These are phyloP conservation scores for Drosophila oshimai DNA, from an alignment of 1,140 invertebrate species.

Conservation along the genomic window DNA sequence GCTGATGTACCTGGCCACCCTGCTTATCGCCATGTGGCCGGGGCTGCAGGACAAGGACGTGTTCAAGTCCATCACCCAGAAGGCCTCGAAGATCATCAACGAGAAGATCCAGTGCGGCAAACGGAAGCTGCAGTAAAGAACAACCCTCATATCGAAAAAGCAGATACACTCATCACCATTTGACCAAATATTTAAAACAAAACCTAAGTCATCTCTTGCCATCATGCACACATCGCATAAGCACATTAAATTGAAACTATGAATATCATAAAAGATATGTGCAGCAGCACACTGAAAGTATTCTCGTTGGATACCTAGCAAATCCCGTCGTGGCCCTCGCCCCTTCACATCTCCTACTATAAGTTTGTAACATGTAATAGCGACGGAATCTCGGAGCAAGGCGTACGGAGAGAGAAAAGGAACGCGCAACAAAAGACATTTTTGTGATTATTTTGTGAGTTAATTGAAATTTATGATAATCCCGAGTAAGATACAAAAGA, in stretches of 20 bases:
- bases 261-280: slow-evolving; percentile 41
- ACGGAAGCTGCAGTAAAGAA: slow-evolving; percentile 59
- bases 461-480: slow-evolving; percentile 76
- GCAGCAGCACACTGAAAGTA: slow-evolving; percentile 36
- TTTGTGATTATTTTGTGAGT: slow-evolving; percentile 77
- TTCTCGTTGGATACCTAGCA: slow-evolving; percentile 33
- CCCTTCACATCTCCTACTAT: slow-evolving; percentile 18
- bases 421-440: slow-evolving; percentile 53
- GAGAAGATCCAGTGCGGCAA: slow-evolving; percentile 64
- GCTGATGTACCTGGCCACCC: slow-evolving; percentile 88
- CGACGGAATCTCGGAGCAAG: slow-evolving; percentile 8
- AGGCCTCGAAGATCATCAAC: slow-evolving; percentile 47
- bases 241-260: slow-evolving; percentile 20
- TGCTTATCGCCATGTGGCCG: slow-evolving; percentile 84
- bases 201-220: slow-evolving; percentile 67
- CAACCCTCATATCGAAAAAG: not conserved
- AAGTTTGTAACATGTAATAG: slow-evolving; percentile 26
- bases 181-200: slow-evolving; percentile 51
- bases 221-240: slow-evolving; percentile 35
- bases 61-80: slow-evolving; percentile 59
- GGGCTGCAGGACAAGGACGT: slow-evolving; percentile 83
- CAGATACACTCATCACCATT: slow-evolving; percentile 38
- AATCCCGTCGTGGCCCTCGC: slow-evolving; percentile 2
- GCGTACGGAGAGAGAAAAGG: slow-evolving; percentile 23
- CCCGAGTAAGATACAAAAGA: slow-evolving; percentile 50